Conservation (phyloP, 1,140 invertebrate species). For the Coboldia fuscipes region DNA sequence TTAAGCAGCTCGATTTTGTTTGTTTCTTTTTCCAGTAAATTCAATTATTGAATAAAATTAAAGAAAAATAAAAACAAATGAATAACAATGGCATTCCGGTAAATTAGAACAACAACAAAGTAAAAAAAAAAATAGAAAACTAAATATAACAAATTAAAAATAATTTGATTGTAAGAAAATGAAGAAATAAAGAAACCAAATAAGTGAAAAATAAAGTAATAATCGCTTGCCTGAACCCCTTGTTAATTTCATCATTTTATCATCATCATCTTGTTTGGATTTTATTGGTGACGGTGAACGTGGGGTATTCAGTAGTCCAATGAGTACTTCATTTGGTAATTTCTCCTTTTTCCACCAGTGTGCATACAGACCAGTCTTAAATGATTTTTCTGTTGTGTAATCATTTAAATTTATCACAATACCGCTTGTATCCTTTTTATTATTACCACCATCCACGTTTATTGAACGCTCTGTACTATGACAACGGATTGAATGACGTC, state of each 20-base stretch:
- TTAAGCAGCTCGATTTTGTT: too few species aligned
- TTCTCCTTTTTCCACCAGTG: constrained; percentile 83
- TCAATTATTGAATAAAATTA: too few species aligned
- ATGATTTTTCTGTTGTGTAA: constrained; percentile 22
- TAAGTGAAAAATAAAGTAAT: constrained; percentile 10
- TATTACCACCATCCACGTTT: constrained; percentile 11
- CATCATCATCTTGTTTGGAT: too few species aligned
- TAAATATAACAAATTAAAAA: constrained; percentile 1
- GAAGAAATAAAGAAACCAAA: constrained; percentile 23
- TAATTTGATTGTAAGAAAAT: constrained; percentile 5
- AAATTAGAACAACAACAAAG: constrained; percentile 8
- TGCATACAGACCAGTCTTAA: constrained; percentile 63
- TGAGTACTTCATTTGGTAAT: constrained; percentile 39
- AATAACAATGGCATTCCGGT: too few species aligned
- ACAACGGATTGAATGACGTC: neutral
- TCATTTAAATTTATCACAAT: neutral
- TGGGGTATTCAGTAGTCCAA: too few species aligned
- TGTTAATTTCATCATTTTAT: too few species aligned
- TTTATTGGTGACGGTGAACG: too few species aligned
- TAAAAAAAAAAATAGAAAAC: constrained; percentile 8
- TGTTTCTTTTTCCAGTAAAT: too few species aligned
- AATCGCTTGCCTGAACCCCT: constrained; percentile 11
- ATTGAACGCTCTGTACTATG: constrained; percentile 4
- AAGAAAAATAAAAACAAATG: too few species aligned
- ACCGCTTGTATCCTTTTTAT: neutral